Conservation (phyloP, 2,797 vertebrate genomes). For the Allobates femoralis region DNA sequence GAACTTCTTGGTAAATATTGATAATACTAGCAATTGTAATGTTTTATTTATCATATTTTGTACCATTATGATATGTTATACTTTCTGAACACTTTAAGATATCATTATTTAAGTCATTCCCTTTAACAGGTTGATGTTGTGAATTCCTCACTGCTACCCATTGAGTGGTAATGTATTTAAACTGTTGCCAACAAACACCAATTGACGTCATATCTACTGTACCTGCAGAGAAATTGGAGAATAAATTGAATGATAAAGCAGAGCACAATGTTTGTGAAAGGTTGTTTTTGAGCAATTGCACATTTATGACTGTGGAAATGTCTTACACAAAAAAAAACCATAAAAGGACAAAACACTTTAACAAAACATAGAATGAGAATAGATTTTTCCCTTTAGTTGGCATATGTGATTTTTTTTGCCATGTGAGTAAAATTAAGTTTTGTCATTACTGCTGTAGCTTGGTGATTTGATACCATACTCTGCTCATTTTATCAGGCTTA, state of each 20-base stretch:
- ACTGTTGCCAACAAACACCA: conserved; percentile 36
- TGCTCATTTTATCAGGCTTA: neutral
- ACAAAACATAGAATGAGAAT: neutral
- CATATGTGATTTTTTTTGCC: neutral
- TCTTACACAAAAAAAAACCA: neutral
- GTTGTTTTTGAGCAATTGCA: neutral
- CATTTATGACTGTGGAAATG: neutral
- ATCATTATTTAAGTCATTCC: neutral
- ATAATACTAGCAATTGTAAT: too few species aligned
- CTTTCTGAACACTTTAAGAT: neutral
- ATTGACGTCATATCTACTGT: conserved; percentile 22
- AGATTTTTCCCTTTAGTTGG: neutral
- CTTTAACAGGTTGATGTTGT: neutral
- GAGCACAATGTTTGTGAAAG: neutral
- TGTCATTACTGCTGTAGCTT: neutral
- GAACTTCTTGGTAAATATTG: too few species aligned
- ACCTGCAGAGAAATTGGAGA: conserved; percentile 31
- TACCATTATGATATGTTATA: neutral
- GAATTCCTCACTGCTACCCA: conserved; percentile 21
- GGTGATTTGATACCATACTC: too few species aligned
- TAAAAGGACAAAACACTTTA: neutral
- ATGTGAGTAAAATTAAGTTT: neutral
- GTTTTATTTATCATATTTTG: neutral
- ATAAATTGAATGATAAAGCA: neutral
- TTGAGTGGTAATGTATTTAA: conserved; percentile 31